Percentiles rank a stretch among this genome's conserved stretches.
Evolutionary conservation across 2,113 vertebrate species (phyloP).

Genomic region (Chamaetylas fuelleborni): DNA sequence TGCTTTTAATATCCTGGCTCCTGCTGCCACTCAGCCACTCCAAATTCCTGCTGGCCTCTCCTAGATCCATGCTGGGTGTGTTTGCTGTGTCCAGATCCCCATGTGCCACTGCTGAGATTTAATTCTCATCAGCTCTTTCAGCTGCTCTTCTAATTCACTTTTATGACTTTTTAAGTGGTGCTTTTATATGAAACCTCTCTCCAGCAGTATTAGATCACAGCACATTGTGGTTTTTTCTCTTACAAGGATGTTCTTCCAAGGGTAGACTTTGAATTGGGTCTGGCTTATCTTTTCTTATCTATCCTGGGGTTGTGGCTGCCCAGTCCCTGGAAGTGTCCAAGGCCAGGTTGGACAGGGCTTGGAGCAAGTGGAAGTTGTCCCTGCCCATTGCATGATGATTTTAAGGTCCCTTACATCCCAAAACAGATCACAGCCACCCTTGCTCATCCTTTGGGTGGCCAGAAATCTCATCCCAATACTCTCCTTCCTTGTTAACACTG

Average conservation of each 20-base stretch:
- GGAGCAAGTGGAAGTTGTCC: neutral
- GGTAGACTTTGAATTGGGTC: neutral
- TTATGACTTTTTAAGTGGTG: neutral
- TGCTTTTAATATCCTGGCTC: neutral
- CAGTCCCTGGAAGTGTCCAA: neutral
- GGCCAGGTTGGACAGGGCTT: neutral
- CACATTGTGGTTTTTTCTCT: neutral
- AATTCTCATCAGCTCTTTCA: neutral
- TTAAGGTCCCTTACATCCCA: neutral
- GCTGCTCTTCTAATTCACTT: neutral
- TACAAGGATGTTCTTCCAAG: neutral
- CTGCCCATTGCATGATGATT: neutral
- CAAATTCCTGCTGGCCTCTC: neutral
- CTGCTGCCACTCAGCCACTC: neutral
- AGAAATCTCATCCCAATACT: neutral
- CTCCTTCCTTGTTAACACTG: neutral
- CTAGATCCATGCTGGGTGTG: accelerated
- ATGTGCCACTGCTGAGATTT: neutral
- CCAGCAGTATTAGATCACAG: neutral
- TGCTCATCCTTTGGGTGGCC: neutral
- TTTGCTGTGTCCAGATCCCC: neutral
- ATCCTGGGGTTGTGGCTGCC: neutral
- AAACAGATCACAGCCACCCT: neutral
- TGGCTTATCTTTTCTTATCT: neutral
- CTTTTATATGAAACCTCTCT: neutral